A percentile compares a stretch with the other conserved stretches of the same genome.
phyloP scores from a whole-genome alignment of 2,113 vertebrate species.

The Poeciliopsis occidentalis region DNA sequence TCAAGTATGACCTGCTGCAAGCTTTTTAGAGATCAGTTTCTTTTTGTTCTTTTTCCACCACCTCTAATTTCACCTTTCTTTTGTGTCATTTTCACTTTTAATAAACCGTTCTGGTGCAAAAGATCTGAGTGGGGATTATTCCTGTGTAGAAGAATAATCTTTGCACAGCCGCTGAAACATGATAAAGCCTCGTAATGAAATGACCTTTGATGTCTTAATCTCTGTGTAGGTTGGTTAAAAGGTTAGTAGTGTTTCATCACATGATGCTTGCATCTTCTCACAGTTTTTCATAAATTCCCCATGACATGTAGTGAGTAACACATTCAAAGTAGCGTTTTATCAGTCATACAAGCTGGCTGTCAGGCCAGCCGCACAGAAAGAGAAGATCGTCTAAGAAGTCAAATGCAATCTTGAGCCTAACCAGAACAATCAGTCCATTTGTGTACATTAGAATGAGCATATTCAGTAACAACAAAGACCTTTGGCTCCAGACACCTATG shows the following conservation, averaged over 20 bases:
- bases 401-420: constrained; percentile 17
- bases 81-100: constrained; percentile 44
- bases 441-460: constrained; percentile 10
- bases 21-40: neutral
- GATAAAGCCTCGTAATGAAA: neutral
- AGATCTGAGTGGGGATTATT: neutral
- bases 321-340: neutral
- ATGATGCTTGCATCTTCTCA: neutral
- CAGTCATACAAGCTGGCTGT: neutral
- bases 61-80: constrained; percentile 19
- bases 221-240: constrained; percentile 7
- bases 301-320: too few species aligned
- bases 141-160: neutral
- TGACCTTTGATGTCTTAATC: constrained; percentile 27
- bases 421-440: neutral
- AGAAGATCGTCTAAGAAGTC: constrained; percentile 4
- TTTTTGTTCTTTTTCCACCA: constrained; percentile 28
- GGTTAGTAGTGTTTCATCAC: constrained; percentile 15
- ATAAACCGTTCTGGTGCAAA: constrained; percentile 45
- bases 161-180: constrained; percentile 8
- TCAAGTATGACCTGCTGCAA: neutral
- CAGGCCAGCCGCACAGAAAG: constrained; percentile 6
- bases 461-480: constrained; percentile 10
- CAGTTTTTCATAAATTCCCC: too few species aligned
- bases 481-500: constrained; percentile 14